phyloP scores from a whole-genome alignment of 2,797 vertebrate genomes.

The Acanthurus tractus region DNA sequence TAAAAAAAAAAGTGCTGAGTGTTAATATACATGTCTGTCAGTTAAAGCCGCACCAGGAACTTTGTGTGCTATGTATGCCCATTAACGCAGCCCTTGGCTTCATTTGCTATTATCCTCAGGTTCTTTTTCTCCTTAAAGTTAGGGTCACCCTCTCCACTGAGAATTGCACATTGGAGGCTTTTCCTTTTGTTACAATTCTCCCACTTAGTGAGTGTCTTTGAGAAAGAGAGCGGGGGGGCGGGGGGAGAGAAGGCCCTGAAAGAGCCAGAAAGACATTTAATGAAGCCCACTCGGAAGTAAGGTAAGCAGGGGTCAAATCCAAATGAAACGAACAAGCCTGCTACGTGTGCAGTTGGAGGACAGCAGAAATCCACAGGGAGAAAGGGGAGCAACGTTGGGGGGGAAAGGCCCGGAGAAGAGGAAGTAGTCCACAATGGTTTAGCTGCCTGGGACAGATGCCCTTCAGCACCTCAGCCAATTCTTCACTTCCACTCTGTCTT shows the following conservation, averaged over 20 bases:
- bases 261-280: slow-evolving; percentile 86
- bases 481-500: slow-evolving; percentile 52
- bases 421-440: slow-evolving; percentile 68
- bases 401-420: slow-evolving; percentile 61
- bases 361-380: slow-evolving; percentile 77
- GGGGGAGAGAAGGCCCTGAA: slow-evolving; percentile 65
- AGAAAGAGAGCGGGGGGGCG: slow-evolving; percentile 42
- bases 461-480: slow-evolving; percentile 62
- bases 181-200: slow-evolving; percentile 86
- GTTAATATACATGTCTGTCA: slow-evolving; percentile 99
- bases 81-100: slow-evolving; percentile 92
- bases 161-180: slow-evolving; percentile 83
- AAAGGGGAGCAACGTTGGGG: slow-evolving; percentile 50
- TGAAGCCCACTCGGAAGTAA: slow-evolving; percentile 87
- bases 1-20: slow-evolving; percentile 95
- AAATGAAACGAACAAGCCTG: slow-evolving; percentile 82
- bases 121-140: slow-evolving; percentile 86
- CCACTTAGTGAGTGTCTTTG: slow-evolving; percentile 80
- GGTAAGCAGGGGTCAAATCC: slow-evolving; percentile 86
- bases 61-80: slow-evolving; percentile 87
- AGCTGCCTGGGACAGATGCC: slow-evolving; percentile 67
- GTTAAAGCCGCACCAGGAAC: slow-evolving; percentile 87
- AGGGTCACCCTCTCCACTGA: slow-evolving; percentile 87
- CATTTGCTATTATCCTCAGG: slow-evolving; percentile 93
- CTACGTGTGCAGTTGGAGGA: slow-evolving; percentile 76